These are phyloP conservation scores for Zosterops borbonicus DNA, from an alignment of 2,113 vertebrate genomes.

Conservation along the genomic window DNA sequence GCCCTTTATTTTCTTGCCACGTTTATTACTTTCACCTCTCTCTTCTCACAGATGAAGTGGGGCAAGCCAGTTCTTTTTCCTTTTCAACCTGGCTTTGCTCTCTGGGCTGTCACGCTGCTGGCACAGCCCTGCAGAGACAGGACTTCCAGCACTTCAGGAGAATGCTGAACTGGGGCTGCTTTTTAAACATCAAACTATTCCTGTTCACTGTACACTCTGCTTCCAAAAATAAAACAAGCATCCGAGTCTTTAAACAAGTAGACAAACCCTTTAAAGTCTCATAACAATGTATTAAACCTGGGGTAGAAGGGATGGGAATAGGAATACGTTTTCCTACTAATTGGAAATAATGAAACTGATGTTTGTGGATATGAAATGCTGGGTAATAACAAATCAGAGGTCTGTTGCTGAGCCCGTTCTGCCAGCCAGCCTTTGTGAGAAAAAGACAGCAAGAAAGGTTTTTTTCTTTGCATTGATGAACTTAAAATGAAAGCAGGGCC, in stretches of 20 bases:
- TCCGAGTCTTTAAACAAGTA: background rate
- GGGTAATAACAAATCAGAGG: constrained; percentile 4
- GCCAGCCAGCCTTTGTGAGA: constrained; percentile 12
- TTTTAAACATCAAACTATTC: constrained; percentile 50
- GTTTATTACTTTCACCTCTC: constrained; percentile 27
- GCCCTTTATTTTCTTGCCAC: background rate
- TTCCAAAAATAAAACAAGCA: constrained; percentile 55
- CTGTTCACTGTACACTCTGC: background rate
- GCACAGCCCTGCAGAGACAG: constrained; percentile 4
- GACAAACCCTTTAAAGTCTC: background rate
- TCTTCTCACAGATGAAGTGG: background rate
- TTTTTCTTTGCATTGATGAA: background rate
- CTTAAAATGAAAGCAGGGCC: background rate
- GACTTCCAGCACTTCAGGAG: constrained; percentile 47
- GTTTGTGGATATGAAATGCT: constrained; percentile 1
- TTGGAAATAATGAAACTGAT: background rate
- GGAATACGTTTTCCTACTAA: background rate
- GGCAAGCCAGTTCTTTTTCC: constrained; percentile 1
- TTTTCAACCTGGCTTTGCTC: background rate
- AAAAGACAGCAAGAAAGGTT: background rate
- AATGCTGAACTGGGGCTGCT: constrained; percentile 32
- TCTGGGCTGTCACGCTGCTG: background rate
- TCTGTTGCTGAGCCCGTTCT: background rate
- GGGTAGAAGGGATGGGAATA: background rate
- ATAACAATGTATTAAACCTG: constrained; percentile 22